Evolutionary conservation across 2,888 invertebrate genomes (phyloP).

Genomic region (Teleogryllus oceanicus): DNA sequence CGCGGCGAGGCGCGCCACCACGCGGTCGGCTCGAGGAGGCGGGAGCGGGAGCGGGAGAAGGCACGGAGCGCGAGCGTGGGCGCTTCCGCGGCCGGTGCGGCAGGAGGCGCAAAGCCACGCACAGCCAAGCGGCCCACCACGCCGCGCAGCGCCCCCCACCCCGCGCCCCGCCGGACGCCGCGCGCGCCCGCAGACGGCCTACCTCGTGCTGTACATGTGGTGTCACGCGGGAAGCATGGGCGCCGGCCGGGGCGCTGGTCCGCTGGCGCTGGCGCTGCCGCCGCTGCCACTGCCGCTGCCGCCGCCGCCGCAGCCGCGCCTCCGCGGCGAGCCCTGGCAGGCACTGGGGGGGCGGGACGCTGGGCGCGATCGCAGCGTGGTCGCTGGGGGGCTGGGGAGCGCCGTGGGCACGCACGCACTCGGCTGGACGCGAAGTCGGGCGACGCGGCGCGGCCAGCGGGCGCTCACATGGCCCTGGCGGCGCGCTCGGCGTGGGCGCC

Average conservation of each 20-base stretch:
- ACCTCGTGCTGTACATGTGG: conserved; percentile 18
- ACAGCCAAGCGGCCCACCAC: neutral
- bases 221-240: conserved; percentile 8
- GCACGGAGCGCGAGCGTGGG: no score
- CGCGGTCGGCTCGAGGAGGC: neutral
- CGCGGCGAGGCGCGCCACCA: neutral
- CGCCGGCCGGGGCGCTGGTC: neutral
- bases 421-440: neutral
- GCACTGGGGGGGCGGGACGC: neutral
- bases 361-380: neutral
- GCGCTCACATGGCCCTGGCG: neutral
- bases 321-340: neutral
- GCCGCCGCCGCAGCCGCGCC: neutral
- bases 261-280: neutral
- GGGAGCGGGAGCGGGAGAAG: neutral
- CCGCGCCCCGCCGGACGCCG: neutral
- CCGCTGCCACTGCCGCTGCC: neutral
- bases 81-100: no score
- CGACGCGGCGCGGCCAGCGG: neutral
- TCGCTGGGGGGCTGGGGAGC: neutral
- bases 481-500: neutral
- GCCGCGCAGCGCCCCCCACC: neutral
- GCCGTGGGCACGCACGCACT: neutral
- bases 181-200: neutral
- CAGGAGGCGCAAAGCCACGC: neutral